A percentile compares a stretch with the other conserved stretches of the same genome.
Conservation (phyloP, 2,888 invertebrate genomes). For the Adelognathus sp. region DNA sequence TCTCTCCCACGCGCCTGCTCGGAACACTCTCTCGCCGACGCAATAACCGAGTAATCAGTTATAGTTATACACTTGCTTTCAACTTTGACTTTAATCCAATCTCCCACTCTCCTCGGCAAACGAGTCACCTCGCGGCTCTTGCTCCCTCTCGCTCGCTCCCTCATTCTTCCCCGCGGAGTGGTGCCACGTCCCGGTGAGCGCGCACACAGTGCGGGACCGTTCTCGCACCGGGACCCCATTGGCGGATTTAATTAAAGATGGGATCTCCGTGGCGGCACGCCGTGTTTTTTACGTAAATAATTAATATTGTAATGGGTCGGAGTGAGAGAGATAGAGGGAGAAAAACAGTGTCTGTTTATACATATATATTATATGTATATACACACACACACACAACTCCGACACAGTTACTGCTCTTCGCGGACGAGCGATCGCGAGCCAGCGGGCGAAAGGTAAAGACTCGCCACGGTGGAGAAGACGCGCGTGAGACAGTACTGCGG, state of each 20-base stretch:
- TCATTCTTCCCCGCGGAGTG: neutral
- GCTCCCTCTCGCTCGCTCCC: neutral
- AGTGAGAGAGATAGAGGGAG: slow-evolving; percentile 50
- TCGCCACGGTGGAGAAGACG: slow-evolving; percentile 23
- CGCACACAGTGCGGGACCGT: slow-evolving; percentile 3
- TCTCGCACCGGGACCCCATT: slow-evolving; percentile 63
- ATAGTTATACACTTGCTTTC: slow-evolving; percentile 61
- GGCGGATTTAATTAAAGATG: slow-evolving; percentile 77
- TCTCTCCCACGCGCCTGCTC: slow-evolving; percentile 47
- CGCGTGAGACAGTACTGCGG: slow-evolving; percentile 45
- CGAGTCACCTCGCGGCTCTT: slow-evolving; percentile 9
- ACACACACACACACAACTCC: slow-evolving; percentile 17
- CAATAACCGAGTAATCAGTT: slow-evolving; percentile 58
- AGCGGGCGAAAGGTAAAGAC: slow-evolving; percentile 27
- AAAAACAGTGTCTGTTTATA: slow-evolving; percentile 9
- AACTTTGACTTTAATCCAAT: slow-evolving; percentile 63
- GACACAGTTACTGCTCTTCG: slow-evolving; percentile 14
- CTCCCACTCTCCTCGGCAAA: slow-evolving; percentile 22
- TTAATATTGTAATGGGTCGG: slow-evolving; percentile 74
- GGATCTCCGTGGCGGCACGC: slow-evolving; percentile 72
- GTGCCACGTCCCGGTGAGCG: slow-evolving; percentile 21
- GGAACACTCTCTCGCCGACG: slow-evolving; percentile 11
- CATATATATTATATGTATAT: neutral
- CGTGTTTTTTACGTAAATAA: slow-evolving; percentile 75
- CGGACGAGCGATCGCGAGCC: slow-evolving; percentile 27